Evolutionary conservation across 2,797 vertebrate species (phyloP).

Genomic region (Lycodopsis pacificus): DNA sequence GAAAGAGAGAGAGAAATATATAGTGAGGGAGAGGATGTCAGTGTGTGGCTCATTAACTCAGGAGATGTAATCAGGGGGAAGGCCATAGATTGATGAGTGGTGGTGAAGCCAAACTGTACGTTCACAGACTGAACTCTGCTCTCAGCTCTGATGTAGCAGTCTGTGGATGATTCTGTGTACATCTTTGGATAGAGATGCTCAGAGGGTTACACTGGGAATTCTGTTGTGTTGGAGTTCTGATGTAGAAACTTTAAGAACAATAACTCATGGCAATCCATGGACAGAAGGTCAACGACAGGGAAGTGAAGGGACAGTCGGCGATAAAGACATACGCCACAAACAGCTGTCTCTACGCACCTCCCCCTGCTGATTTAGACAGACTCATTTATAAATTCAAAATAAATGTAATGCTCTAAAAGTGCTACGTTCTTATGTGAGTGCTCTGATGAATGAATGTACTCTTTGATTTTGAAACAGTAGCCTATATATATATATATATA

Average conservation of each 20-base stretch:
- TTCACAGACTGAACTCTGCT: constrained; percentile 36
- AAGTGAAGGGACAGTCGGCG: not conserved
- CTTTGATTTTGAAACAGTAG: too few species aligned
- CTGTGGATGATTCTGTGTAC: constrained; percentile 7
- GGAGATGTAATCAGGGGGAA: constrained; percentile 69
- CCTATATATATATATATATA: not conserved
- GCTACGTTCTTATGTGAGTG: too few species aligned
- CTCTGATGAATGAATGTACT: too few species aligned
- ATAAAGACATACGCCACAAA: not conserved
- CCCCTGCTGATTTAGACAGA: not conserved
- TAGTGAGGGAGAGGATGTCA: constrained; percentile 39
- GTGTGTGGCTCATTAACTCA: constrained; percentile 70
- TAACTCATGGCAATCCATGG: not conserved
- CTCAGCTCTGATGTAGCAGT: constrained; percentile 25
- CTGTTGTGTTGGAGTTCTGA: not conserved
- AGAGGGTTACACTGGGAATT: not conserved
- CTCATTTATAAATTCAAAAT: too few species aligned
- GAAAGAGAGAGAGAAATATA: constrained; percentile 25
- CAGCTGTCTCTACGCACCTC: not conserved
- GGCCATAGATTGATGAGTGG: constrained; percentile 62
- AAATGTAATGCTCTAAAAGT: too few species aligned
- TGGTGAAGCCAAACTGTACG: constrained; percentile 21
- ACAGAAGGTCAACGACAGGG: not conserved
- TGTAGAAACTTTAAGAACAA: not conserved
- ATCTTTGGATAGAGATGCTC: constrained; percentile 13